Percentiles rank a stretch among this genome's conserved stretches.
Conservation (phyloP, 1,140 invertebrate species). For the Atta texana region DNA sequence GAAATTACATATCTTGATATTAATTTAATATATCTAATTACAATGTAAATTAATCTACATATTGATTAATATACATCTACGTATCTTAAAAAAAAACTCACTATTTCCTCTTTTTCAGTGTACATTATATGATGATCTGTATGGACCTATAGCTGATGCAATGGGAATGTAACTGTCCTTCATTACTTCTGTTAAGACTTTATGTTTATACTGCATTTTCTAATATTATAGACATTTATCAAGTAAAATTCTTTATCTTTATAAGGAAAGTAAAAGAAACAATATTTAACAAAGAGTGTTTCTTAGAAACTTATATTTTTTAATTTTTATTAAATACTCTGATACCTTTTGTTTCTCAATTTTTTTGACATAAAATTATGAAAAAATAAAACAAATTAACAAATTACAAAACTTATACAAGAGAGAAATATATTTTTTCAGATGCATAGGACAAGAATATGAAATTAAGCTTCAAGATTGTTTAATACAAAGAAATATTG, state of each 20-base stretch:
- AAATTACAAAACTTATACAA: background rate
- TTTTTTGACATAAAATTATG: background rate
- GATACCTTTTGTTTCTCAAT: background rate
- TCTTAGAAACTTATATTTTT: background rate
- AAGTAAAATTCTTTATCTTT: background rate
- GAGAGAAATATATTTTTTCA: slow-evolving; percentile 77
- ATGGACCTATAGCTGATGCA: slow-evolving; percentile 91
- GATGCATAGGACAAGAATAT: slow-evolving; percentile 92
- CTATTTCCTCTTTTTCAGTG: slow-evolving; percentile 72
- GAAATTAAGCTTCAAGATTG: slow-evolving; percentile 90
- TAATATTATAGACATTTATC: background rate
- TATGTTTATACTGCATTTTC: background rate
- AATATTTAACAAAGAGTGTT: too few relatives aligned
- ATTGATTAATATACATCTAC: background rate
- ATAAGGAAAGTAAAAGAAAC: background rate
- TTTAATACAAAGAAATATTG: slow-evolving; percentile 88
- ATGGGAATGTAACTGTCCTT: slow-evolving; percentile 89
- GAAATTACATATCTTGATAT: slow-evolving; percentile 73
- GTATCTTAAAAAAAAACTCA: background rate
- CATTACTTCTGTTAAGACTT: slow-evolving; percentile 53
- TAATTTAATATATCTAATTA: slow-evolving; percentile 9
- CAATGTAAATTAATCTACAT: background rate
- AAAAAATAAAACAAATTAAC: background rate
- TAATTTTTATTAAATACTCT: slow-evolving; percentile 1
- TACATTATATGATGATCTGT: slow-evolving; percentile 83